Evolutionary conservation across 2,888 invertebrate species (phyloP).

Genomic region (Phalera bucephala): DNA sequence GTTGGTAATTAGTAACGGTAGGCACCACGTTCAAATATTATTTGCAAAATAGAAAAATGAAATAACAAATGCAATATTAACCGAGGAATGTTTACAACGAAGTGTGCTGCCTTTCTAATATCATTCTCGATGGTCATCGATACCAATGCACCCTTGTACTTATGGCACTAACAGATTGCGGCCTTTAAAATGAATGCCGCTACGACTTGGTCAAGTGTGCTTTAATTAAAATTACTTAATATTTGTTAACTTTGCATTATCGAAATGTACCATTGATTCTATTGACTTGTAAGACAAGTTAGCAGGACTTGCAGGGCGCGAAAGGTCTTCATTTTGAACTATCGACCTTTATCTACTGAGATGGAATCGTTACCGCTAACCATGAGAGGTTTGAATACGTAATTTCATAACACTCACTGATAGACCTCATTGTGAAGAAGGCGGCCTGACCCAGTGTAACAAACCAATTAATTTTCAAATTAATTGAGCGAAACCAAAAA

Average conservation of each 20-base stretch:
- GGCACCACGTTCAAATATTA: not conserved
- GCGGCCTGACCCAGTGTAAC: slow-evolving; percentile 54
- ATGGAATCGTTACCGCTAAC: no score
- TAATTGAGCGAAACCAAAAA: slow-evolving; percentile 67
- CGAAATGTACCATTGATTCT: not conserved
- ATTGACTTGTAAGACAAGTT: not conserved
- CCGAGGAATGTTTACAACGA: slow-evolving; percentile 36
- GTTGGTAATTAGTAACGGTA: slow-evolving; percentile 2
- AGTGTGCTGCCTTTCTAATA: slow-evolving; percentile 65
- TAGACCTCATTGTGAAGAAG: slow-evolving; percentile 54
- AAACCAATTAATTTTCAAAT: slow-evolving; percentile 72
- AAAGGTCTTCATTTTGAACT: not conserved
- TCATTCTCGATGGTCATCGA: slow-evolving; percentile 42
- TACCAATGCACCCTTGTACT: slow-evolving; percentile 41
- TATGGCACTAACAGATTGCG: slow-evolving; percentile 21
- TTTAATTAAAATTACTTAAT: not conserved
- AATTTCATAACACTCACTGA: slow-evolving; percentile 58
- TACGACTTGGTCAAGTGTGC: slow-evolving; percentile 15
- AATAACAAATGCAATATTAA: slow-evolving; percentile 33
- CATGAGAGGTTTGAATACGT: not conserved
- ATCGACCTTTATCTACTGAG: not conserved
- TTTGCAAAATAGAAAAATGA: slow-evolving; percentile 11
- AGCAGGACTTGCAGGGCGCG: no score
- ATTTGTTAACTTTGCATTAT: not conserved
- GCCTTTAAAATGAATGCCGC: slow-evolving; percentile 25